phyloP scores from a whole-genome alignment of 1,140 invertebrate species.

The Daktulosphaira vitifoliae region DNA sequence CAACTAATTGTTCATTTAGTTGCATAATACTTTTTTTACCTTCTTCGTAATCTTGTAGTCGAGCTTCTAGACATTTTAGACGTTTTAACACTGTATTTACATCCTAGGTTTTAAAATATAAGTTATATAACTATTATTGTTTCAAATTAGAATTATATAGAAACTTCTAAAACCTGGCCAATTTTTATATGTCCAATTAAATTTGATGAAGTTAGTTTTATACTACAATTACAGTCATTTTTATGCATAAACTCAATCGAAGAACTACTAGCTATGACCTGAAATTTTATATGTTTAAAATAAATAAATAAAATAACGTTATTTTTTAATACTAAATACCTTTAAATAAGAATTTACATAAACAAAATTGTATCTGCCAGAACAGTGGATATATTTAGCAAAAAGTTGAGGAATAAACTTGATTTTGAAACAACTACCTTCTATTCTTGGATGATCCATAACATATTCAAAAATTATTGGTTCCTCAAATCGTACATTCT shows the following conservation, averaged over 20 bases:
- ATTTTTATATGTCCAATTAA: constrained; percentile 6
- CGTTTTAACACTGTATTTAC: constrained; percentile 5
- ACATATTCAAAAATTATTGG: constrained; percentile 26
- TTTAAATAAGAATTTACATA: constrained; percentile 20
- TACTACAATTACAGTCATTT: constrained; percentile 21
- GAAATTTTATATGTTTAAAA: neutral
- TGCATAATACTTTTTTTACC: constrained; percentile 2
- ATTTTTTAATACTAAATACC: neutral
- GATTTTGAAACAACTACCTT: constrained; percentile 9
- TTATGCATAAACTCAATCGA: constrained; percentile 25
- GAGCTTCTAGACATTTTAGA: constrained; percentile 22
- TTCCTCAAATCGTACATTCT: constrained; percentile 3
- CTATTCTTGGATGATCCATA: neutral
- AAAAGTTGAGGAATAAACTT: constrained; percentile 13
- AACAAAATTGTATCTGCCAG: constrained; percentile 18
- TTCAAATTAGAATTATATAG: too few species aligned
- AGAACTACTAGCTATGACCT: constrained; percentile 9
- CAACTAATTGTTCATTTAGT: constrained; percentile 16
- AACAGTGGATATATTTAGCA: constrained; percentile 16
- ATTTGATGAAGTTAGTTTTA: neutral
- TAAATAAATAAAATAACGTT: neutral
- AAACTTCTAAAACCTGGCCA: neutral
- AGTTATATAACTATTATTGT: too few species aligned
- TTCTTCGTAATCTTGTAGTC: constrained; percentile 12
- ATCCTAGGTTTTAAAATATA: constrained; percentile 5